Base-by-base conservation (phyloP, 2,888 invertebrate genomes). In the Baccha elongata region DNA sequence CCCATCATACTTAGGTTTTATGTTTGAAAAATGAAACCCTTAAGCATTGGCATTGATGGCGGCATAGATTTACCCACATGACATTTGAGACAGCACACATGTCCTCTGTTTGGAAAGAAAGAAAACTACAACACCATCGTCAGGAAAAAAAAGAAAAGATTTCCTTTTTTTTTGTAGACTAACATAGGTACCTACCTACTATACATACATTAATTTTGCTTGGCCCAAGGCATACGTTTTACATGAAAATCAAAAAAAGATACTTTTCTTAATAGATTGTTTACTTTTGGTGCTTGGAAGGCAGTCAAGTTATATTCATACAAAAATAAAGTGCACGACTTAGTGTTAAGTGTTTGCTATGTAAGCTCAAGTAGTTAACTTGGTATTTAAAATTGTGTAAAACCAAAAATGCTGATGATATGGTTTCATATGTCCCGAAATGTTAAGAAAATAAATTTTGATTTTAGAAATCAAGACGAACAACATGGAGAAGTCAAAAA, bases 11-110 rank as follows among this genome's bases (percentile, higher is more conserved):
- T 48, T 13, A 42, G 55, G 42, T 42, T 23, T 29, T 6, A 29
- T 58, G n/a, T 29, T 67, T 72, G 60, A 72, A 35, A 78, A 67
- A 67, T 72, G 21, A 26, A 40, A 55, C 23, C 64, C 53, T 15
- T 23, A n/a, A 42, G 29, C 50, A 40, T 15, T 58, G 50, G 32
- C 40, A 50, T 37, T 67, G 52, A 40, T 52, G 62, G 67, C 42
- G 52, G 42, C 60, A 44, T 19, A 60, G 60, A 60, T 67, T 55
- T 68, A 35, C 58, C 32, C 64, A 67, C 50, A 58, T 50, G 50
- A 23, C 15, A 46, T 55, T 40, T 55, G 21, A 40, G 65, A 23
- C 52, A 46, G 64, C 13, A 26, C 40, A 26, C 21, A 55, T 21
- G 53, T 26, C 26, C 26, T 37, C 26, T 48, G 29, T 17, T 62